Base-by-base conservation (phyloP, 2,888 invertebrate species). In the Blastobasis lacticolella region DNA sequence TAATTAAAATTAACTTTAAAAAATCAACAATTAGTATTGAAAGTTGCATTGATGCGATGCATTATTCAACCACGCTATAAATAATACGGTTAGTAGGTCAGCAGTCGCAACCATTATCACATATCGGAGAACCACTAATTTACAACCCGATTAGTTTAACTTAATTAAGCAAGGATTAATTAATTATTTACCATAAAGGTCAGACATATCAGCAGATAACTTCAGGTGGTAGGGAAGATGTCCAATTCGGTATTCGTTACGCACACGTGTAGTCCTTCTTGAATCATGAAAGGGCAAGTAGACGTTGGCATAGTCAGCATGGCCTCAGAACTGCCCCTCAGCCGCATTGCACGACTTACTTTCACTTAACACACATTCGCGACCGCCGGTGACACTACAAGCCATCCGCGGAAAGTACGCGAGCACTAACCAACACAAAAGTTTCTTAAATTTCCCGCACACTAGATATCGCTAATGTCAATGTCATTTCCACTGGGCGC, bases 371-470 rank as follows among this genome's bases (percentile, higher is more conserved):
- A 54, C 49, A 49, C 45, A 48, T 46, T 49, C 49, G 37, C 43
- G 38, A 56, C 53, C 54, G 50, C 49, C 51, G 48, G 56, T 57
- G 53, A 52, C 54, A 58, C 54, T 54, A 41, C 41, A 48, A 52
- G 55, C 54, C 57, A 56, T 49, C 56, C 38, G 47, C 52, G 52
- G 53, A 41, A 46, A 49, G 37, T 46, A 23, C 41, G 41, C 45
- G 37, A 7, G 6, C 7, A 23, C 5, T 6, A 7, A n/a, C 37
- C 6, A 42, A 36, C 44, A 37, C 43, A 57, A 58, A 57, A 55
- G 51, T 45, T 55, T 52, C 54, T 79, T 56, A 55, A 83, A 81
- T 66, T 75, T 81, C 80, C 78, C 85, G 84, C 84, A 74, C 68
- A 60, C 63, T 66, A 61, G 69, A 73, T 23, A 23, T 23, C 23